Conservation (phyloP, 2,113 vertebrate species). For the Lepidothrix coronata region DNA sequence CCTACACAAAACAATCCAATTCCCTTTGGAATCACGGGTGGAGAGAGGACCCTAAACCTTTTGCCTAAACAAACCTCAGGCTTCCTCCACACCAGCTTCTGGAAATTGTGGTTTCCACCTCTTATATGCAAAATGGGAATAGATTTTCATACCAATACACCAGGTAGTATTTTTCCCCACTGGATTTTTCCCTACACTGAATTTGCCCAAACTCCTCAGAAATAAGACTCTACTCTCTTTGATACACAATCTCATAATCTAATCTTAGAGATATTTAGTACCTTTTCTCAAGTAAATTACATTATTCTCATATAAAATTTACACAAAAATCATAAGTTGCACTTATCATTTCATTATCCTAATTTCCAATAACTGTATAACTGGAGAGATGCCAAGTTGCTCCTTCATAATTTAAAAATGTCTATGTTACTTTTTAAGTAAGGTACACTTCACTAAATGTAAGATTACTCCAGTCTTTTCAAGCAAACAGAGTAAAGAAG, state of each 20-base stretch:
- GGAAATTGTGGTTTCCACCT: not conserved
- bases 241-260: not conserved
- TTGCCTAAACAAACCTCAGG: not conserved
- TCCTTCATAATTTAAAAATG: not conserved
- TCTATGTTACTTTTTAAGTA: not conserved
- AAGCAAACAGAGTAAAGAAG: not conserved
- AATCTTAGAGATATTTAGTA: not conserved
- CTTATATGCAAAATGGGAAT: not conserved
- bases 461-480: not conserved
- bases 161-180: not conserved
- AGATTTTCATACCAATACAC: not conserved
- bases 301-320: not conserved
- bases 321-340: not conserved
- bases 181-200: not conserved
- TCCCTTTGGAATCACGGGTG: not conserved
- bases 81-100: not conserved
- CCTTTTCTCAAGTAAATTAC: not conserved
- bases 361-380: not conserved
- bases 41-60: not conserved
- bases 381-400: not conserved
- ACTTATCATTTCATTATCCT: not conserved
- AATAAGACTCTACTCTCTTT: not conserved
- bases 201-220: not conserved
- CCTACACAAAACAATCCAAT: not conserved
- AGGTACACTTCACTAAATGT: not conserved